Evolutionary conservation across 2,113 vertebrate genomes (phyloP).

Genomic region (Carettochelys insculpta): DNA sequence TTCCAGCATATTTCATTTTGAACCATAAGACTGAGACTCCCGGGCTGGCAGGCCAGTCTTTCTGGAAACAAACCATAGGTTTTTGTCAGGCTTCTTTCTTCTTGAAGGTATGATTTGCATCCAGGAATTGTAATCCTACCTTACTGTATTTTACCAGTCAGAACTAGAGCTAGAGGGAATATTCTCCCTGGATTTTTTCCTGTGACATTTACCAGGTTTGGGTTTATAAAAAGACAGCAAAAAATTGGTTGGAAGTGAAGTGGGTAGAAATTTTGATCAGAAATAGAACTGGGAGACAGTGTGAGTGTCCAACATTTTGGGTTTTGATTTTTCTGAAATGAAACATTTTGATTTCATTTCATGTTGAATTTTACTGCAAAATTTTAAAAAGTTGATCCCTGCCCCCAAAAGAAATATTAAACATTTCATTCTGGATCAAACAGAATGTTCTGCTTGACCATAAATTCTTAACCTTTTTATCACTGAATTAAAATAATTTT

Average conservation of each 20-base stretch:
- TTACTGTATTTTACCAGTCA: neutral
- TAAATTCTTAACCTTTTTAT: no score
- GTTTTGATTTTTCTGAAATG: no score
- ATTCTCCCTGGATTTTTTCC: neutral
- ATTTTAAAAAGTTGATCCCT: neutral
- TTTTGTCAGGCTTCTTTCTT: neutral
- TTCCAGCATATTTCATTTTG: neutral
- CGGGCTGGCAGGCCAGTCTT: neutral
- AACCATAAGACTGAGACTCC: neutral
- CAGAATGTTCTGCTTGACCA: no score
- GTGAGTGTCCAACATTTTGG: no score
- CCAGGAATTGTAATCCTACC: neutral
- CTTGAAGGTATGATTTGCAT: neutral
- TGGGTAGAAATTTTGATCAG: neutral
- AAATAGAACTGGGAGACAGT: neutral
- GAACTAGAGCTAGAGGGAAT: neutral
- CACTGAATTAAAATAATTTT: no score
- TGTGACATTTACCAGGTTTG: neutral
- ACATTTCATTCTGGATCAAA: no score
- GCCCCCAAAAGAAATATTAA: no score
- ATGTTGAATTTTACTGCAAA: no score
- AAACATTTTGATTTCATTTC: no score
- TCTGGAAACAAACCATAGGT: neutral
- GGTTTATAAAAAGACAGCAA: neutral
- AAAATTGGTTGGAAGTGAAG: neutral